Evolutionary conservation across 2,113 vertebrate genomes (phyloP), one percentile per base, ranked within the genome.

Genomic region (Probosciger aterrimus): DNA sequence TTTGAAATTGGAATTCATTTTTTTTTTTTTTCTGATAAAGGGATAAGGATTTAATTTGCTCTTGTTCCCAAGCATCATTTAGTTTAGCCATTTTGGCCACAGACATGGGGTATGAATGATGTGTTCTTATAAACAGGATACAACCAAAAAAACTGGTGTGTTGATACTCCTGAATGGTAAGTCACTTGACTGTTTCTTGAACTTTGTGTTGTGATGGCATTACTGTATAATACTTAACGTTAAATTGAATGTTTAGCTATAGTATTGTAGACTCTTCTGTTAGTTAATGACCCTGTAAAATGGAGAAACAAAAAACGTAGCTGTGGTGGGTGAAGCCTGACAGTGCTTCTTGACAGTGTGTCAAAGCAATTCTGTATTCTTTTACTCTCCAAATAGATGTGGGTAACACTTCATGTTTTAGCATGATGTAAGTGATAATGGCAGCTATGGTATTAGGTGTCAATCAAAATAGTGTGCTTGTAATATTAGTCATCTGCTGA

Each of bases 281-380:
- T 80, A 91, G 80, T 82, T 93, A 95, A 94, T 92, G 92, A 95
- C 88, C 95, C 94, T 84, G 80, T 96, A 92, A 93, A 70, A 44
- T 90, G 81, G 83, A 96, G 90, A 91, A 95, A 76, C 52, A 79
- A 88, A 96, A 93, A 92, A 93, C 88, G 73, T 69, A 90, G 88
- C 62, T 96, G 12, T 92, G 62, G 95, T 96, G 91, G 96, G 95
- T 95, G 94, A 97, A 89, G 53, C 89, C 93, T 96, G 96, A 96
- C 93, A 92, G 91, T 82, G 59, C 88, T 91, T 89, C 88, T 93
- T 96, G 95, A 97, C 95, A 96, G 88, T 19, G 90, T 96, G 96
- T 96, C 96, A 97, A 96, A 95, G 92, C 92, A 96, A 71, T 95
- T 86, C 77, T 93, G 80, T 92, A 92, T 97, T 96, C 91, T 94